Conservation (phyloP, 2,888 invertebrate species). For the Dryobota labecula region DNA sequence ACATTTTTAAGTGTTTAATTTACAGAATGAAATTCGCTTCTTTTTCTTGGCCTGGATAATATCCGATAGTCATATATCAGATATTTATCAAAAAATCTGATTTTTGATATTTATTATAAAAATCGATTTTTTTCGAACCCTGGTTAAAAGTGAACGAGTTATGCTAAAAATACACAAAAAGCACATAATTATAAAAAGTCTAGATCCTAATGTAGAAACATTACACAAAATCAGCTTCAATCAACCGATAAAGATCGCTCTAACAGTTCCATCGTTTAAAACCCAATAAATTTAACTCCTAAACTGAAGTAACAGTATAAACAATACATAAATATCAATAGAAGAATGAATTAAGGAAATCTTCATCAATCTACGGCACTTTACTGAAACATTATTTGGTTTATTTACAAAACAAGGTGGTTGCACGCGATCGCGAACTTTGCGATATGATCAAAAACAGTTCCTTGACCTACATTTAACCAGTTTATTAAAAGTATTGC, state of each 20-base stretch:
- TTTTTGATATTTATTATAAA: no score
- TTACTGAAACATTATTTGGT: conserved; percentile 31
- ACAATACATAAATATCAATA: conserved; percentile 28
- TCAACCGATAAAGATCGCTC: neutral
- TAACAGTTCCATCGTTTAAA: conserved; percentile 1
- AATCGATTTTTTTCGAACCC: no score
- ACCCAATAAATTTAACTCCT: neutral
- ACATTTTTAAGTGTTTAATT: no score
- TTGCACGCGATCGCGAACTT: conserved; percentile 60
- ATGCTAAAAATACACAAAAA: no score
- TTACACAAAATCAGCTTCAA: neutral
- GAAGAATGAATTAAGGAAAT: conserved; percentile 18
- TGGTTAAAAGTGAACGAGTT: no score
- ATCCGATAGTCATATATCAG: no score
- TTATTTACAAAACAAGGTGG: conserved; percentile 54
- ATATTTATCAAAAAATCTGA: no score
- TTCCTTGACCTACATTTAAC: conserved; percentile 51
- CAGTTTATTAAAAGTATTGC: conserved; percentile 12
- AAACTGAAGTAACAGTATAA: neutral
- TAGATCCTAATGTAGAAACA: neutral
- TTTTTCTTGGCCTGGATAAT: no score
- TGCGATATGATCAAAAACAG: conserved; percentile 42
- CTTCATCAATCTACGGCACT: conserved; percentile 14
- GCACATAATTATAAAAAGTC: no score
- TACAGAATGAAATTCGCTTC: no score